Conservation (phyloP, 2,888 invertebrate species). For the Elmis aenea region DNA sequence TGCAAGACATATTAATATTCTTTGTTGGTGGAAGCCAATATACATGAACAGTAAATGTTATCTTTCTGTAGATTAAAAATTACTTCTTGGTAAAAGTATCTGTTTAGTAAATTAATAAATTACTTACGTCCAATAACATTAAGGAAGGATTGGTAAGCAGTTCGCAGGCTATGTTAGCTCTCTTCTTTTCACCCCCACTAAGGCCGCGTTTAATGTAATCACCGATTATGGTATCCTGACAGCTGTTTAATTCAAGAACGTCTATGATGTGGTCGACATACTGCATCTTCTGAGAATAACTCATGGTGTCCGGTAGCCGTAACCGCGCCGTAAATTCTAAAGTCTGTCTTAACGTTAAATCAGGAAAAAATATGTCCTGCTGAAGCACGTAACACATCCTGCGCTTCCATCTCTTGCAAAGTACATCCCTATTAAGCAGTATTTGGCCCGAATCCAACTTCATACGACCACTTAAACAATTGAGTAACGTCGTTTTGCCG, state of each 20-base stretch:
- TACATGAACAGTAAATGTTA: too few relatives aligned
- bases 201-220: constrained; percentile 69
- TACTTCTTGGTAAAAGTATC: too few relatives aligned
- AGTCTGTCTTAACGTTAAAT: constrained; percentile 71
- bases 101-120: too few relatives aligned
- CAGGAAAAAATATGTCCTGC: constrained; percentile 76
- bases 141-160: constrained; percentile 73
- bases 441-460: constrained; percentile 60
- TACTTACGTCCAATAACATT: constrained; percentile 75
- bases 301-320: constrained; percentile 66
- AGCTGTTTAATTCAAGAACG: constrained; percentile 66
- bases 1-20: too few relatives aligned
- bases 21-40: too few relatives aligned
- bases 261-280: constrained; percentile 74
- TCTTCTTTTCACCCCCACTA: constrained; percentile 78
- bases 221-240: constrained; percentile 75
- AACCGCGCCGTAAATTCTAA: constrained; percentile 58
- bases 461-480: constrained; percentile 67
- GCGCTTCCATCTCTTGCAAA: constrained; percentile 55
- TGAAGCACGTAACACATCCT: constrained; percentile 78
- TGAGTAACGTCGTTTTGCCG: constrained; percentile 75
- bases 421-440: constrained; percentile 41
- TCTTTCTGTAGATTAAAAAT: too few relatives aligned
- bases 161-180: constrained; percentile 79
- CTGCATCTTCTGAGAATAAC: constrained; percentile 66